Base-by-base conservation (phyloP, 2,888 invertebrate genomes). In the Rhagophthalmus giganteus region DNA sequence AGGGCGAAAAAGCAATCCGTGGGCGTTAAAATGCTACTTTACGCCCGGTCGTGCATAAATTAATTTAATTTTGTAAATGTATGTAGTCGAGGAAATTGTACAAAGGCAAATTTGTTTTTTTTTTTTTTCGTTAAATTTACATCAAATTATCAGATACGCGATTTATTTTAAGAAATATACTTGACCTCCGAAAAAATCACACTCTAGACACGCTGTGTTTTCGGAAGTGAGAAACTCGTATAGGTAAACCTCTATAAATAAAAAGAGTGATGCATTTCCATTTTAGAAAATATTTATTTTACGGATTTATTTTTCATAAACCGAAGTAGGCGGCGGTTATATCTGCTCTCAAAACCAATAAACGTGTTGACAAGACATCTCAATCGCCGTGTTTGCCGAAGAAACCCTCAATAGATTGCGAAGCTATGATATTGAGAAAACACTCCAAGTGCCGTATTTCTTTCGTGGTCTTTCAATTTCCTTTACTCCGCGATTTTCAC, bases 281-380 rank as follows among this genome's bases (percentile, higher is more conserved):
- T 48, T 27, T 48, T 48, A 27, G 37, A 33, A 46, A 57, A 41
- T 68, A 65, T 69, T 68, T 69, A 66, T 65, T 57, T 57, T 61
- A 53, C 53, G 61, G 69, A 71, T 71, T 69, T 69, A 69, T 70
- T 69, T 70, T 71, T 71, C 69, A 69, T 70, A 69, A 68, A 65
- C 62, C 57, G 58, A 46, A 54, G 54, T 57, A 61, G 62, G 57
- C 59, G 59, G 63, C 61, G 63, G 64, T 65, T 65, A 65, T 67
- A 63, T 63, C 63, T 60, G 57, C 59, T 58, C 63, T 61, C 59
- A 60, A 64, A 65, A 65, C 65, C 65, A 66, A 67, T 67, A 66
- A 67, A 64, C 60, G 65, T 67, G 66, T 66, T 66, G 67, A 66
- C 66, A 64, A 62, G 62, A 59, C 61, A 60, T 65, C 63, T 63